phyloP scores from a whole-genome alignment of 2,113 vertebrate genomes.

The Suricata suricatta region DNA sequence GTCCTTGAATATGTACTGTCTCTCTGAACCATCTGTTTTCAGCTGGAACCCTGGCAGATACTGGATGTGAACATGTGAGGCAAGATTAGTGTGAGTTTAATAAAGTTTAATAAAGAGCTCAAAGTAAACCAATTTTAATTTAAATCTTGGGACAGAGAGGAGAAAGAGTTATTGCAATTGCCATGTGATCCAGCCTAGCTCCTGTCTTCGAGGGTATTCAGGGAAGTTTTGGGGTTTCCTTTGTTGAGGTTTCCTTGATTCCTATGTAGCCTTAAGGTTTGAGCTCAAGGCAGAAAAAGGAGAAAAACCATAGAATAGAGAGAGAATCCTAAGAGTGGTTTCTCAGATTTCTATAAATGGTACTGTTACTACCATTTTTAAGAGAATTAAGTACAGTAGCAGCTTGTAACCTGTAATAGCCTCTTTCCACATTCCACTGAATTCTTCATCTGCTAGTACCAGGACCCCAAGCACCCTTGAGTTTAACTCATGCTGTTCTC shows the following conservation, averaged over 20 bases:
- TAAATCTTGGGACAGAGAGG: not conserved
- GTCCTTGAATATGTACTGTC: not conserved
- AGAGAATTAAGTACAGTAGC: not conserved
- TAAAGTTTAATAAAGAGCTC: constrained; percentile 25
- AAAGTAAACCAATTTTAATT: constrained; percentile 42
- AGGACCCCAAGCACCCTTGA: not conserved
- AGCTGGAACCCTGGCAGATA: not conserved
- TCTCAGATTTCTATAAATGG: not conserved
- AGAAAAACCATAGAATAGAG: not conserved
- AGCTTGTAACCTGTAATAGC: not conserved
- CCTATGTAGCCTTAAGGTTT: not conserved
- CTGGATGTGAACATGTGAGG: not conserved
- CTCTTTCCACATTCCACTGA: not conserved
- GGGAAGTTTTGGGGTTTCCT: not conserved
- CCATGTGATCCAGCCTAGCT: not conserved
- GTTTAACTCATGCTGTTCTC: not conserved
- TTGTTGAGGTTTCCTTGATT: not conserved
- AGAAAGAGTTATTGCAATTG: constrained; percentile 32
- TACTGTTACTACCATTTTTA: not conserved
- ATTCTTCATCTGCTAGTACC: not conserved
- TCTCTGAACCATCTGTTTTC: not conserved
- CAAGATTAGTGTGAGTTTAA: constrained; percentile 24
- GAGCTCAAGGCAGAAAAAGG: not conserved
- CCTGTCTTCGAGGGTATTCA: not conserved
- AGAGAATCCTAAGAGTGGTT: not conserved